phyloP scores from a whole-genome alignment of 1,140 invertebrate genomes.

The Arion vulgaris region DNA sequence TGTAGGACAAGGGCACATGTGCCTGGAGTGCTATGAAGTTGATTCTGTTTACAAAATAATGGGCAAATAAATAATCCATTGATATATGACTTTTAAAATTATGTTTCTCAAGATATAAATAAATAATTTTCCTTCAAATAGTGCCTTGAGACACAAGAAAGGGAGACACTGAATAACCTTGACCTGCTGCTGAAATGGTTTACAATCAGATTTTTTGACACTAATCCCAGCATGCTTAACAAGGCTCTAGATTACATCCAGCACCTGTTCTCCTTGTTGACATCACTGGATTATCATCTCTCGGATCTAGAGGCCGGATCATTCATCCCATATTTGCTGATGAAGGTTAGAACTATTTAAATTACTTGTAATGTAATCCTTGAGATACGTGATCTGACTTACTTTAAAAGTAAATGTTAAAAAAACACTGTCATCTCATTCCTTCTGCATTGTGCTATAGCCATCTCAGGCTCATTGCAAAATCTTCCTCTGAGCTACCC shows the following conservation, averaged over 20 bases:
- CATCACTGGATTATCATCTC: conserved; percentile 87
- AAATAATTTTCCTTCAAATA: conserved; percentile 51
- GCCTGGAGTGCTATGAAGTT: too few relatives aligned
- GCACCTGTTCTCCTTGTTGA: conserved; percentile 85
- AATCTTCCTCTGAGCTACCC: too few relatives aligned
- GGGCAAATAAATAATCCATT: too few relatives aligned
- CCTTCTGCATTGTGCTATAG: too few relatives aligned
- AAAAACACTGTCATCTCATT: too few relatives aligned
- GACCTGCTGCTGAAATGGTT: conserved; percentile 98
- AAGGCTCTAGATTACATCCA: conserved; percentile 94
- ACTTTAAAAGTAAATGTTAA: neutral
- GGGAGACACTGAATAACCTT: conserved; percentile 89
- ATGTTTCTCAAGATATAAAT: too few relatives aligned
- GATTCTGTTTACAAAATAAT: too few relatives aligned
- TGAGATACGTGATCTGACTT: neutral
- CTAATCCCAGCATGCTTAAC: conserved; percentile 95
- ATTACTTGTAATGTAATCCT: too few relatives aligned
- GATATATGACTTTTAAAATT: too few relatives aligned
- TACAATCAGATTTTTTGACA: conserved; percentile 96
- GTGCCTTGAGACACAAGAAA: conserved; percentile 83
- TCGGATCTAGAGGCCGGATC: conserved; percentile 91
- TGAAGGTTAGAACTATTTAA: conserved; percentile 79
- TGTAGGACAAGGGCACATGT: too few relatives aligned
- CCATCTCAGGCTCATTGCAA: too few relatives aligned
- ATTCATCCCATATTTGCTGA: conserved; percentile 93